Percentiles rank a stretch among this genome's conserved stretches.
phyloP scores from a whole-genome alignment of 2,797 vertebrate species.

The Pempheris klunzingeri region DNA sequence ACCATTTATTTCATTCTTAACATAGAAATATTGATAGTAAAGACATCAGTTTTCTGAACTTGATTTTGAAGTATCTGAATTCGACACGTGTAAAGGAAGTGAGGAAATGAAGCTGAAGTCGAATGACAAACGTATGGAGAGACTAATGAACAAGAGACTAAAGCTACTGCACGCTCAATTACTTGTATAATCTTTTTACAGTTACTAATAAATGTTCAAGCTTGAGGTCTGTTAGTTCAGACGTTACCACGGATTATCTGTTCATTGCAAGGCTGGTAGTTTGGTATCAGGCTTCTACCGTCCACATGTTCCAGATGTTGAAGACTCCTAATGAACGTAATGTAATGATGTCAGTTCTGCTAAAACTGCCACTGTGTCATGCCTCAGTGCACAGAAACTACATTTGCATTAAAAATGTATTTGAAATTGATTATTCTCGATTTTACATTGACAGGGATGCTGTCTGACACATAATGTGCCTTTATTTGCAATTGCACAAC shows the following conservation, averaged over 20 bases:
- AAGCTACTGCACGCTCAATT: neutral
- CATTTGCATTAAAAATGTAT: neutral
- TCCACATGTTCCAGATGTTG: neutral
- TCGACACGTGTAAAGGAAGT: neutral
- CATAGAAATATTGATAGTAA: conserved; percentile 11
- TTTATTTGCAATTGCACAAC: neutral
- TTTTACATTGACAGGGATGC: neutral
- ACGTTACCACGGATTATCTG: neutral
- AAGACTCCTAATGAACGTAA: conserved; percentile 1
- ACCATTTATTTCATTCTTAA: neutral
- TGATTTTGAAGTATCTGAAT: conserved; percentile 1
- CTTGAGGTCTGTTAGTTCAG: neutral
- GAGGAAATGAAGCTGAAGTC: neutral
- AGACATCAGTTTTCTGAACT: neutral
- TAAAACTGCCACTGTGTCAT: neutral
- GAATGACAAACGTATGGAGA: neutral
- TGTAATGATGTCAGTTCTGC: neutral
- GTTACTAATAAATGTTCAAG: neutral
- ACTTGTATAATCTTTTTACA: neutral
- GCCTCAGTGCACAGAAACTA: neutral
- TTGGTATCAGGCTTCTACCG: neutral
- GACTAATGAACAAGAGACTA: neutral
- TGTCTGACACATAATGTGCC: neutral
- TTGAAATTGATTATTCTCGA: neutral
- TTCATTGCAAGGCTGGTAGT: neutral